Base-by-base conservation (phyloP, 2,113 vertebrate genomes). In the Odontesthes bonariensis region DNA sequence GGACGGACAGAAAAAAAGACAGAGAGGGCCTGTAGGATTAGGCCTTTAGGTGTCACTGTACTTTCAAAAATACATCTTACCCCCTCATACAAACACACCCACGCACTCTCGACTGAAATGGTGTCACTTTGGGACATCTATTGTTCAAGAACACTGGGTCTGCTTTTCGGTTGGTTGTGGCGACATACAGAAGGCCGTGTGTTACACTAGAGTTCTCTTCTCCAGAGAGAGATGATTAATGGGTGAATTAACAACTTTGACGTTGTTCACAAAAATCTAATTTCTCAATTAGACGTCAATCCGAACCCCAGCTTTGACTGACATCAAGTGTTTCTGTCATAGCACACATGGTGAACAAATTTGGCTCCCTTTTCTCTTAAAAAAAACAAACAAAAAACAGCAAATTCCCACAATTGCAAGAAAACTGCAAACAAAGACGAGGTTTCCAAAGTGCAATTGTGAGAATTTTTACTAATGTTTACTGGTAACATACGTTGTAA, bases 11-110 rank as follows among this genome's bases (percentile, higher is more conserved):
- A 52, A 33, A 44, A 47, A 70, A 54, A 73, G 72, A 73, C 1
- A 22, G 40, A 68, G 42, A 83, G 75, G 59, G 92, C 86, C 94
- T 94, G 93, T 93, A 94, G 92, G 95, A 96, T 93, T 75, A 93
- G 96, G 95, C 96, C 97, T 98, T 98, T 97, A 98, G 97, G 96
- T 97, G 97, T 98, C 96, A 97, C 96, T 97, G 95, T 98, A 96
- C 94, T 96, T 98, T 97, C 96, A 98, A 93, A 92, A 97, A 96
- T 96, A 89, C 82, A 64, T 42, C 78, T 83, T 59, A 84, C 75
- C 79, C 79, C 58, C 12, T 17, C 78, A 75, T 66, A 83, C 67
- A 82, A 71, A 73, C 73, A 76, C n/a, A 61, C 82, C 64, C 78
- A 14, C 60, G 35, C 70, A 19, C 83, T 79, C 87, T 61, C 73